Conservation (phyloP, 37 sponge, comb jelly and placozoan genomes). For the Agelas oroides region DNA sequence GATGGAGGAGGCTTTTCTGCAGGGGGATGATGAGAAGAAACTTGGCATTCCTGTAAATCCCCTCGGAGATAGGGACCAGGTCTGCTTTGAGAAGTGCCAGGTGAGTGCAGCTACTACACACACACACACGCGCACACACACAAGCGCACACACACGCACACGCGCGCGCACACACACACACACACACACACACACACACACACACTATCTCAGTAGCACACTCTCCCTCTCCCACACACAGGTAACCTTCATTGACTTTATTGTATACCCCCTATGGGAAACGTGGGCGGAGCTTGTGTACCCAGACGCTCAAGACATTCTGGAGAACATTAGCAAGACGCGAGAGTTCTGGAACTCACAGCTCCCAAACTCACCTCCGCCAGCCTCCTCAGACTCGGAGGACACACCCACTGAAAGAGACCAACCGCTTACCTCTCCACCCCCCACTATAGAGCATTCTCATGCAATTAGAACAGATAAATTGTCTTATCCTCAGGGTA, state of each 20-base stretch:
- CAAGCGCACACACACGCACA: no score
- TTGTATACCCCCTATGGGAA: constrained; percentile 93
- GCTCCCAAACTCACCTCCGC: constrained; percentile 45
- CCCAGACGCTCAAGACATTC: constrained; percentile 76
- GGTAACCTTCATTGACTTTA: constrained; percentile 90
- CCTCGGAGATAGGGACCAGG: constrained; percentile 72
- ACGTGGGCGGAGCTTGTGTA: constrained; percentile 91
- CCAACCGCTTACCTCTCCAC: no score
- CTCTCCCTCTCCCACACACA: constrained; percentile 14
- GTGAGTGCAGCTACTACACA: no score
- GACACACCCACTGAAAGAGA: no score
- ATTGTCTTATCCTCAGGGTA: no score
- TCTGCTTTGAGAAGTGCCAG: constrained; percentile 74
- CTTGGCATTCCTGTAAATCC: constrained; percentile 68
- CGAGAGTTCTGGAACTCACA: constrained; percentile 71
- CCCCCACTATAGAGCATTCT: no score
- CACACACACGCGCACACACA: no score
- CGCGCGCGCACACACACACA: no score
- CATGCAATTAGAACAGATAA: no score
- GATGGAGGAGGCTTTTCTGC: constrained; percentile 78
- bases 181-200: no score
- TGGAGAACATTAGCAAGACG: constrained; percentile 68
- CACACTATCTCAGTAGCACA: neutral
- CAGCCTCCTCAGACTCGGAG: no score
- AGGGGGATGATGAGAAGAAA: constrained; percentile 84